phyloP scores from a whole-genome alignment of 2,888 invertebrate species.

The Apotomis capreana region DNA sequence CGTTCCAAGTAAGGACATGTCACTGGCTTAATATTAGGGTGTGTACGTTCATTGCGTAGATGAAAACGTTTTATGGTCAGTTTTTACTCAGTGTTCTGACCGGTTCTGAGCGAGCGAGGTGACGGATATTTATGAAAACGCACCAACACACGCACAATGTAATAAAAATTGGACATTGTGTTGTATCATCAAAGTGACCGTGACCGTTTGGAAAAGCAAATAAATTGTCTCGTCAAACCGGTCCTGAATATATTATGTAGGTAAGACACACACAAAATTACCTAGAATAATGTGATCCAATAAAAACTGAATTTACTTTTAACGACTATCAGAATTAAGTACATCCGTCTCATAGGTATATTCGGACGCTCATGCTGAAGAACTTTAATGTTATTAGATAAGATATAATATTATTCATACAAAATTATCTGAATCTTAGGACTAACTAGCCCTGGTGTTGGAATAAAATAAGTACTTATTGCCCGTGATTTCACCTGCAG shows the following conservation, averaged over 20 bases:
- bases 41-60: no score
- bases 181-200: not conserved
- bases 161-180: no score
- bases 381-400: not conserved
- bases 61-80: no score
- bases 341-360: not conserved
- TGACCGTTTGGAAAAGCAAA: not conserved
- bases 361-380: not conserved
- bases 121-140: no score
- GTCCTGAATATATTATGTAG: not conserved
- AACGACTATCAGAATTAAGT: not conserved
- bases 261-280: not conserved
- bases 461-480: no score
- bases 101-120: no score
- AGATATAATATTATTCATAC: no score
- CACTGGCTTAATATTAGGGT: not conserved
- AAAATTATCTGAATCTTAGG: no score
- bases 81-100: no score
- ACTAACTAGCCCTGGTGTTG: no score
- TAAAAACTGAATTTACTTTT: not conserved
- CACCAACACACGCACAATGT: no score
- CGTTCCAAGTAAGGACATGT: slow-evolving; percentile 90
- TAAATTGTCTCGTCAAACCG: slow-evolving; percentile 13
- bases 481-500: no score
- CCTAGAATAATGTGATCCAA: slow-evolving; percentile 1